Base-by-base conservation (phyloP, 2,113 vertebrate genomes). In the Dipodomys merriami region DNA sequence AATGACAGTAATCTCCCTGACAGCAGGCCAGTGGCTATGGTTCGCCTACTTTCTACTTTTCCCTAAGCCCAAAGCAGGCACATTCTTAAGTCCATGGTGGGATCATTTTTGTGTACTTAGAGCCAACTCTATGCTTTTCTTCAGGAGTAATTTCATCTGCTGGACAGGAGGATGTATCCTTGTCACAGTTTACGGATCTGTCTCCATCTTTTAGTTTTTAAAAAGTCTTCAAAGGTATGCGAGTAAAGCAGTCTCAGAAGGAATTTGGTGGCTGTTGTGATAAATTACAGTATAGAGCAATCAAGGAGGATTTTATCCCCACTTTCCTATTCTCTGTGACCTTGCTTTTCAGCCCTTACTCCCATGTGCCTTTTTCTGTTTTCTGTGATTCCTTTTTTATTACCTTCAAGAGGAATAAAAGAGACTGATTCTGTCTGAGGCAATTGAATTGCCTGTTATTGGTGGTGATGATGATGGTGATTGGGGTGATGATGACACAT, bases 221-320 rank as follows among this genome's bases (percentile, higher is more conserved):
- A 95, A 94, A 11, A 81, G 39, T 39, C 4, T 46, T 78, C 64
- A 87, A 68, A 81, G 91, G 25, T 86, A 30, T 67, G 20, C 49
- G 16, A 82, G 15, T 53, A 86, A 72, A 76, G 19, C 44, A 68
- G 27, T 80, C 19, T 80, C 44, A 83, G 67, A 86, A 94, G 25
- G 82, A 72, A 79, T 74, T 39, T 67, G 10, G 53, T 88, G 62
- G 23, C 1, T 29, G 49, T 27, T 67, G 27, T 18, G 68, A 57
- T 13, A n/a, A 22, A 30, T 7, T n/a, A 6, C 15, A 7, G 78
- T 30, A 20, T 68, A 29, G 83, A 79, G 39, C 35, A 62, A 39
- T 29, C 35, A 29, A 29, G 7, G 30, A 90, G 27, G 30, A 35
- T n/a, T 49, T 25, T 53, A 60, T 57, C 62, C 60, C 22, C 72